Conservation (phyloP, 2,888 invertebrate genomes). For the Crematogaster levior region DNA sequence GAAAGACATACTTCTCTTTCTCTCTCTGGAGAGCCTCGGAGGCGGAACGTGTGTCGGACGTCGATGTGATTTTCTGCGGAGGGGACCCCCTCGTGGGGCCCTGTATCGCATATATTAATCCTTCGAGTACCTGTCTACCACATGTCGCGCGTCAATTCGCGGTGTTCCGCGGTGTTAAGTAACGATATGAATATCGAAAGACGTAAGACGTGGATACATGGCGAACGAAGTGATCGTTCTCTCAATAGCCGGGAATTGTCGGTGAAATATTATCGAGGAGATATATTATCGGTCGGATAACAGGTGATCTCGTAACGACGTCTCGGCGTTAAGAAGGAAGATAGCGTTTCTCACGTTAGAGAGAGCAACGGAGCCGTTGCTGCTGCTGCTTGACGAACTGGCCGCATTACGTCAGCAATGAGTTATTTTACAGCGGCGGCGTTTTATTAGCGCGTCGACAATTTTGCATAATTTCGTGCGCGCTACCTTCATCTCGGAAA, state of each 20-base stretch:
- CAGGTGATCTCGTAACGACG: constrained; percentile 21
- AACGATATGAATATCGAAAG: constrained; percentile 34
- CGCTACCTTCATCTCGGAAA: constrained; percentile 42
- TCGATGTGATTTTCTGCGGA: constrained; percentile 35
- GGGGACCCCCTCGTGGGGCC: constrained; percentile 1
- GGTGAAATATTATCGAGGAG: constrained; percentile 27
- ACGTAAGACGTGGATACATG: constrained; percentile 3
- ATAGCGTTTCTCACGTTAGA: neutral
- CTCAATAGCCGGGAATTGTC: constrained; percentile 29
- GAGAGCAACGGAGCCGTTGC: neutral
- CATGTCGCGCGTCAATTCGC: constrained; percentile 51
- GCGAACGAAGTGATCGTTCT: constrained; percentile 26
- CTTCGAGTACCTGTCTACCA: constrained; percentile 43
- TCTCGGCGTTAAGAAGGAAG: neutral
- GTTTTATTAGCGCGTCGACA: constrained; percentile 49
- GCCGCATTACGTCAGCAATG: constrained; percentile 56
- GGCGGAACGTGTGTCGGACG: neutral
- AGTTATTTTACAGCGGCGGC: constrained; percentile 48
- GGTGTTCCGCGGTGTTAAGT: constrained; percentile 47
- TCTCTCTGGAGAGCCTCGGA: neutral
- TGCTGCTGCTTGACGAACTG: constrained; percentile 25
- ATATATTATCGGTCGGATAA: constrained; percentile 14
- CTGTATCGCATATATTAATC: constrained; percentile 28
- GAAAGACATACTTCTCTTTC: neutral
- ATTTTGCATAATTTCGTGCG: constrained; percentile 63